These are phyloP conservation scores for Phrynosoma platyrhinos DNA, from an alignment of 2,113 vertebrate species.

Conservation along the genomic window DNA sequence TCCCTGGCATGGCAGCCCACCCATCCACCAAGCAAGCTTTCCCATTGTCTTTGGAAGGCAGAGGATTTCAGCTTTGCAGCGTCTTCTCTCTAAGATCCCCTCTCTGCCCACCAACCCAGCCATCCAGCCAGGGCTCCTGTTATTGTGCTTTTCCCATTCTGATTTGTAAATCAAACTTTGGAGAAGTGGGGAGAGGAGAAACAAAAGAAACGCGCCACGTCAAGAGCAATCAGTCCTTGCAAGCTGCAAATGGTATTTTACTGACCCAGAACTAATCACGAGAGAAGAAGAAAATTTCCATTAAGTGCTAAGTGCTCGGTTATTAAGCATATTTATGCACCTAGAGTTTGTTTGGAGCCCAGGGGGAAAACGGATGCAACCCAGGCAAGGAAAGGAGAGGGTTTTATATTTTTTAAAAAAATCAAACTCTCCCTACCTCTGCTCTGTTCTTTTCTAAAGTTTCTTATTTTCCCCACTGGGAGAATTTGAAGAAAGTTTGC, in stretches of 20 bases:
- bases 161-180: neutral
- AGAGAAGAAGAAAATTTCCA: constrained; percentile 37
- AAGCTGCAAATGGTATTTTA: constrained; percentile 38
- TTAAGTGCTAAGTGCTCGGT: constrained; percentile 45
- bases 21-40: neutral
- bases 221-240: constrained; percentile 28
- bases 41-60: too few relatives aligned
- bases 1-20: neutral
- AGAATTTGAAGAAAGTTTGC: neutral
- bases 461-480: neutral
- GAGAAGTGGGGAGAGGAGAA: neutral
- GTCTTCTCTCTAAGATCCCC: too few relatives aligned
- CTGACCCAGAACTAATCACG: constrained; percentile 45
- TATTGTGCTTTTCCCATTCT: neutral
- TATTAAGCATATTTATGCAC: constrained; percentile 37
- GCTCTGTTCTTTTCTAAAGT: neutral
- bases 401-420: neutral
- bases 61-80: neutral
- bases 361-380: neutral
- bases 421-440: neutral
- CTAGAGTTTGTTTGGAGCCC: neutral
- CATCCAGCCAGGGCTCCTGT: neutral
- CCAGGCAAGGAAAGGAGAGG: neutral
- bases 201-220: neutral
- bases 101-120: too few relatives aligned